Evolutionary conservation across 1,140 invertebrate genomes (phyloP).

Genomic region (Monochamus saltuarius): DNA sequence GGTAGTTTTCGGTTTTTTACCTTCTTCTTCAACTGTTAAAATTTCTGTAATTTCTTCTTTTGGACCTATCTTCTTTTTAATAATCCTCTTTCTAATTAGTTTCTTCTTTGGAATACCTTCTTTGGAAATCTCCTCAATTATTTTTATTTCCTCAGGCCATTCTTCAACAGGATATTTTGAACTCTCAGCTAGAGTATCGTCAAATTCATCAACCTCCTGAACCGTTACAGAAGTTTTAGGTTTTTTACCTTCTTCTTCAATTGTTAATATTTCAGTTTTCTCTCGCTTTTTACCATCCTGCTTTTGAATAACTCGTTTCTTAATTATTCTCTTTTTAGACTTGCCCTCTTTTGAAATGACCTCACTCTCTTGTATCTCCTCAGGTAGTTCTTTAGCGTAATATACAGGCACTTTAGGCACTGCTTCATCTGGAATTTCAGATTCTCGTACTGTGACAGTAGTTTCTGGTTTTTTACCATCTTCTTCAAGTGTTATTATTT

Average conservation of each 20-base stretch:
- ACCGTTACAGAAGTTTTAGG: slow-evolving; percentile 43
- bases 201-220: slow-evolving; percentile 43
- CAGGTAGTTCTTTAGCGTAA: slow-evolving; percentile 5
- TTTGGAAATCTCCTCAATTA: slow-evolving; percentile 47
- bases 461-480: slow-evolving; percentile 49
- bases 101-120: slow-evolving; percentile 49
- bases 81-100: slow-evolving; percentile 45
- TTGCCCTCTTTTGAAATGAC: neutral
- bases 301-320: slow-evolving; percentile 28
- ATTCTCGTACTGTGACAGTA: slow-evolving; percentile 48
- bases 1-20: slow-evolving; percentile 41
- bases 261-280: slow-evolving; percentile 38
- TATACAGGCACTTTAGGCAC: neutral
- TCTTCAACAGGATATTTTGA: neutral
- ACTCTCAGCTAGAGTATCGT: neutral
- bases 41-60: slow-evolving; percentile 48
- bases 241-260: slow-evolving; percentile 42
- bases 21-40: slow-evolving; percentile 44
- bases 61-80: slow-evolving; percentile 36
- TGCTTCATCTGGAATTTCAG: slow-evolving; percentile 20
- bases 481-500: slow-evolving; percentile 43
- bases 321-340: neutral
- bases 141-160: slow-evolving; percentile 38
- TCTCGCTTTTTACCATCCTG: slow-evolving; percentile 34
- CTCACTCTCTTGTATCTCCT: neutral